Conservation (phyloP, 2,113 vertebrate species). For the Actenoides lindsayi region DNA sequence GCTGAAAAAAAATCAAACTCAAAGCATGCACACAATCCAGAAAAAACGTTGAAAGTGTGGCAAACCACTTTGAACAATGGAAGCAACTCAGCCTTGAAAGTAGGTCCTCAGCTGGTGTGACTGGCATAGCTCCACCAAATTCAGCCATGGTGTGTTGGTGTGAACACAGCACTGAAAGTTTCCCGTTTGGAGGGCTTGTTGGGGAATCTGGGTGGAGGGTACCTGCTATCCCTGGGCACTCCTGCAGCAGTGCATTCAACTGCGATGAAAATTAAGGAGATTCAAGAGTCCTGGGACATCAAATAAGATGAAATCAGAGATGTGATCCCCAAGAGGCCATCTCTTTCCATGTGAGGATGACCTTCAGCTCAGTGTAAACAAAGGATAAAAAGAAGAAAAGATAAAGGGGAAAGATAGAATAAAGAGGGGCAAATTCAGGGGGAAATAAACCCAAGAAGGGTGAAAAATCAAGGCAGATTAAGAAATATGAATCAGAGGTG, state of each 20-base stretch:
- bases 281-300: not conserved
- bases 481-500: not conserved
- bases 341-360: not conserved
- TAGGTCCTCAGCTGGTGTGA: not conserved
- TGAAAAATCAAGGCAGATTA: not conserved
- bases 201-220: not conserved
- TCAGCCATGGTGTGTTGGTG: not conserved
- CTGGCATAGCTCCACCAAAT: not conserved
- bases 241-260: not conserved
- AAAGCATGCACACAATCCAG: not conserved
- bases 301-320: not conserved
- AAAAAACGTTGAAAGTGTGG: not conserved
- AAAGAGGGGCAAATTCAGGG: not conserved
- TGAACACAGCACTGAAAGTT: not conserved
- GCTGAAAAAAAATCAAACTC: constrained; percentile 19
- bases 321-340: not conserved
- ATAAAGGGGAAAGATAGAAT: not conserved
- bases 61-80: not conserved
- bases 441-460: not conserved
- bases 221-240: not conserved
- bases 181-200: not conserved
- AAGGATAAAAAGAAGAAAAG: not conserved
- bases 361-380: not conserved
- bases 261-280: not conserved
- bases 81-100: not conserved